Evolutionary conservation across 1,140 invertebrate species (phyloP).

Genomic region (Brachionus plicatilis): DNA sequence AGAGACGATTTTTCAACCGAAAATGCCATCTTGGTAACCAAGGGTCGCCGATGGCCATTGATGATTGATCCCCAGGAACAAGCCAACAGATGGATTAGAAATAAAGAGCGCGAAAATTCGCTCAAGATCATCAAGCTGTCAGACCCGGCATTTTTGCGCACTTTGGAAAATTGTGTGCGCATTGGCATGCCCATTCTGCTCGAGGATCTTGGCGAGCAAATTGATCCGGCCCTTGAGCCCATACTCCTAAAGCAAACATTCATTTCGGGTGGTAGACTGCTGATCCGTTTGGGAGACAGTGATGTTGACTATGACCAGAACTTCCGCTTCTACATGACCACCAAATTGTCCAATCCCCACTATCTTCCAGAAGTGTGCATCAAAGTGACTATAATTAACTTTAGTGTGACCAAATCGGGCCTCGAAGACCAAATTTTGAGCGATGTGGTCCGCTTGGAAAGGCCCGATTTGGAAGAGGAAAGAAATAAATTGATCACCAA

Average conservation of each 20-base stretch:
- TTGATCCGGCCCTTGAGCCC: slow-evolving; percentile 54
- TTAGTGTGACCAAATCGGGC: slow-evolving; percentile 59
- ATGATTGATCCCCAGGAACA: slow-evolving; percentile 87
- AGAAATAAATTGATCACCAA: slow-evolving; percentile 35
- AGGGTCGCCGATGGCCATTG: slow-evolving; percentile 72
- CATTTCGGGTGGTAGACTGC: slow-evolving; percentile 44
- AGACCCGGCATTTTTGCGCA: slow-evolving; percentile 50
- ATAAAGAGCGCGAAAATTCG: slow-evolving; percentile 55
- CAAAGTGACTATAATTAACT: slow-evolving; percentile 57
- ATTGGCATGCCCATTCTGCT: slow-evolving; percentile 56
- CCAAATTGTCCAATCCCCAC: slow-evolving; percentile 56
- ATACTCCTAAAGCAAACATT: slow-evolving; percentile 48
- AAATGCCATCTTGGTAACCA: slow-evolving; percentile 77
- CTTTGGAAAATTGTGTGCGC: slow-evolving; percentile 55
- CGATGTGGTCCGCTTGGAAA: slow-evolving; percentile 52
- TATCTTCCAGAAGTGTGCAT: slow-evolving; percentile 56
- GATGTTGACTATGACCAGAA: slow-evolving; percentile 54
- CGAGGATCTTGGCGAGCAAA: slow-evolving; percentile 55
- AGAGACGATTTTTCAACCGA: slow-evolving; percentile 76
- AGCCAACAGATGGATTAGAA: slow-evolving; percentile 54
- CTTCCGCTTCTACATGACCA: slow-evolving; percentile 56
- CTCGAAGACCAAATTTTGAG: slow-evolving; percentile 55
- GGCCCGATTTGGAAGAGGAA: slow-evolving; percentile 39
- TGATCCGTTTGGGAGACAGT: slow-evolving; percentile 48
- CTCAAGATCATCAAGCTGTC: slow-evolving; percentile 54